Evolutionary conservation across 2,113 vertebrate genomes (phyloP).

Genomic region (Raja brachyura): DNA sequence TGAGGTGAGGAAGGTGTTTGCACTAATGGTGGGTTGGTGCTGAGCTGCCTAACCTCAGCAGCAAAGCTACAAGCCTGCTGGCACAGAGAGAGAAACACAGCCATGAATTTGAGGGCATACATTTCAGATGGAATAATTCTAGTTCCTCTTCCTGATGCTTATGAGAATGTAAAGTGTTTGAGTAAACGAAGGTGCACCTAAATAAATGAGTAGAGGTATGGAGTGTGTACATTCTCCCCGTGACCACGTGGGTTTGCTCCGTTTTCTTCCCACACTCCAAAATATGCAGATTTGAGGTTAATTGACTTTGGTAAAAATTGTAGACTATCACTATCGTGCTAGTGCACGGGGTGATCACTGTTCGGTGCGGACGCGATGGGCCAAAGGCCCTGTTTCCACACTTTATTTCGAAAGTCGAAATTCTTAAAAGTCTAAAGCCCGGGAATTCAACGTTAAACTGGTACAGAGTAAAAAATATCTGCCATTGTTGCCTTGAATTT

Average conservation of each 20-base stretch:
- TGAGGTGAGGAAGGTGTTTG: neutral
- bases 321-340: too few relatives aligned
- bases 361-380: too few relatives aligned
- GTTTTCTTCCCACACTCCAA: too few relatives aligned
- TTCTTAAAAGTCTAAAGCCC: neutral
- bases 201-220: neutral
- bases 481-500: constrained; percentile 25
- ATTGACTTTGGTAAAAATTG: too few relatives aligned
- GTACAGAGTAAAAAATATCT: neutral
- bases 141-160: neutral
- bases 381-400: too few relatives aligned
- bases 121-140: neutral
- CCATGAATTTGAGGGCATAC: neutral
- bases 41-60: neutral
- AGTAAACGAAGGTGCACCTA: neutral
- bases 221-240: too few relatives aligned
- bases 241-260: too few relatives aligned
- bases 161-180: neutral
- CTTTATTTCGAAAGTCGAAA: too few relatives aligned
- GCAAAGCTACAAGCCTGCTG: neutral
- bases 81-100: neutral
- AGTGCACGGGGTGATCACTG: too few relatives aligned
- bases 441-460: neutral
- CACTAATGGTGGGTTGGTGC: neutral
- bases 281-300: too few relatives aligned